Evolutionary conservation across 2,888 invertebrate genomes (phyloP), one percentile per base, ranked within the genome.

Genomic region (Hirtodrosophila confusa): DNA sequence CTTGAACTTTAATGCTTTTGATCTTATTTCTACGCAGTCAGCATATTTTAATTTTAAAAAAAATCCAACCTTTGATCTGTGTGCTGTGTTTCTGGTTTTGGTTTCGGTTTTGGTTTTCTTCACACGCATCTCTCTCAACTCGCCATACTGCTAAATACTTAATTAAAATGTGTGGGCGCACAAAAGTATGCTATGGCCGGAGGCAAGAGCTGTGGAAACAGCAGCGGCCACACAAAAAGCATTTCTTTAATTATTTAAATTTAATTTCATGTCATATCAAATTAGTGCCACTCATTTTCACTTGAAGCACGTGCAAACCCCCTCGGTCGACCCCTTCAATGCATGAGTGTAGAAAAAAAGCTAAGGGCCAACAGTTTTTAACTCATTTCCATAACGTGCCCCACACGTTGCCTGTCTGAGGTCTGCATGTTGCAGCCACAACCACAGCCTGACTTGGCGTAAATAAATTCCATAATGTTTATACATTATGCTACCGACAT

Each of bases 261-360:
- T 84, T 79, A 84, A 84, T 86, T 86, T 77, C 72, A 63, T 77
- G 85, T 66, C 87, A 75, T 82, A 65, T 80, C 75, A 85, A 85
- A 84, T 84, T 80, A 84, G 87, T 78, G 77, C 79, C 85, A 75
- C 71, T 79, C 82, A 77, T 80, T 86, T 86, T 70, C 72, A 78
- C 76, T 51, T 60, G 49, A 47, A 68, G 56, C 75, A 69, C 73
- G 62, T 72, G 75, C 61, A 75, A 66, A 51, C 55, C 17, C 17
- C 17, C 17, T 2, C 17, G 17, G 17, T 17, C 2, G 1, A 2
- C 17, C 17, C 17, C 17, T 17, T 17, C 17, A 17, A 17, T 17
- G 17, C 17, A 17, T 17, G 24, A 6, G 29, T 40, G 35, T 54
- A 40, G 2, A 17, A 17, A 53, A 47, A 47, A 37, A 40, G 57